phyloP scores from a whole-genome alignment of 2,888 invertebrate genomes.

The Trypoxylon attenuatum region DNA sequence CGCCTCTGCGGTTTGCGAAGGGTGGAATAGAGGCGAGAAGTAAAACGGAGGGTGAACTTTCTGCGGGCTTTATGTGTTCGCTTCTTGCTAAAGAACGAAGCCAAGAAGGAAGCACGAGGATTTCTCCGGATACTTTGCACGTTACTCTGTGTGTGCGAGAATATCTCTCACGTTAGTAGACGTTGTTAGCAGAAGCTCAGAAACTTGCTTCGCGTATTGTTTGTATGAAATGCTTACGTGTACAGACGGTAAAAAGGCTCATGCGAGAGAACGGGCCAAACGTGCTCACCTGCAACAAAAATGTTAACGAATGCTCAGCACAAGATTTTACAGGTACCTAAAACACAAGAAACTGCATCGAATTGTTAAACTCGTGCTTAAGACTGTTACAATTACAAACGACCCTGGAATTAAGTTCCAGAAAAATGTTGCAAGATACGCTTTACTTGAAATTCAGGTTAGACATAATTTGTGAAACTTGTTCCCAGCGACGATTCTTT shows the following conservation, averaged over 20 bases:
- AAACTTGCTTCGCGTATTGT: background rate
- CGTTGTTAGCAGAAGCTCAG: background rate
- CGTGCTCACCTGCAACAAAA: constrained; percentile 39
- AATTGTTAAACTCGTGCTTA: too few relatives aligned
- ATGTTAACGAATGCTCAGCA: background rate
- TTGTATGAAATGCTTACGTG: constrained; percentile 23
- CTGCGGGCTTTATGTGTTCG: constrained; percentile 14
- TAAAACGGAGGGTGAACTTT: constrained; percentile 23
- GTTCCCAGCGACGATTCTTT: too few relatives aligned
- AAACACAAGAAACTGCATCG: too few relatives aligned
- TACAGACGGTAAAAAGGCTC: background rate
- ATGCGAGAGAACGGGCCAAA: background rate
- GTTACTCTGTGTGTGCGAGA: background rate
- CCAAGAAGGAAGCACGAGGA: constrained; percentile 10
- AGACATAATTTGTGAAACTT: too few relatives aligned
- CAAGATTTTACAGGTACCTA: background rate
- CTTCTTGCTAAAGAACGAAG: constrained; percentile 7
- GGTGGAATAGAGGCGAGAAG: constrained; percentile 16
- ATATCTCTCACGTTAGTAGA: background rate
- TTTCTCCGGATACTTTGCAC: background rate
- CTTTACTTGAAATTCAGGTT: too few relatives aligned
- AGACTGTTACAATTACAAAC: too few relatives aligned
- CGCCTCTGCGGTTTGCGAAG: too few relatives aligned
- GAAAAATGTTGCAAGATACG: too few relatives aligned
- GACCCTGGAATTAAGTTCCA: too few relatives aligned